Evolutionary conservation across 1,140 invertebrate species (phyloP).

Genomic region (Megalopta genalis): DNA sequence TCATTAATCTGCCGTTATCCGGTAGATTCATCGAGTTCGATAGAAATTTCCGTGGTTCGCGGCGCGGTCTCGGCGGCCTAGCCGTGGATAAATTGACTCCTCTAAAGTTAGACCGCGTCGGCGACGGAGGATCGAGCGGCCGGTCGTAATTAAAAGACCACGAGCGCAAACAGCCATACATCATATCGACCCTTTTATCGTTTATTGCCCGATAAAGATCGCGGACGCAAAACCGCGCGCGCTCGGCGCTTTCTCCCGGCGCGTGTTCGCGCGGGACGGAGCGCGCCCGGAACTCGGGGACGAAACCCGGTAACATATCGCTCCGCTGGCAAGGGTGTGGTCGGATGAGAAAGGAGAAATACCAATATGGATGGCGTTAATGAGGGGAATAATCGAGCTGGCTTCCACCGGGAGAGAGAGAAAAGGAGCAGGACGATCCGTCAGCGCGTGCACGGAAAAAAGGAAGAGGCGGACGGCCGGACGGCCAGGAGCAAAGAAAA

Average conservation of each 20-base stretch:
- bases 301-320: slow-evolving; percentile 42
- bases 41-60: slow-evolving; percentile 60
- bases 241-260: background rate
- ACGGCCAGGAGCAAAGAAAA: background rate
- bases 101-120: slow-evolving; percentile 51
- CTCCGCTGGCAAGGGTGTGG: slow-evolving; percentile 26
- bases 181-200: slow-evolving; percentile 11
- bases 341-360: slow-evolving; percentile 28
- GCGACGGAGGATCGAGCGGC: slow-evolving; percentile 4
- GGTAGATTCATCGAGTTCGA: slow-evolving; percentile 60
- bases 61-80: background rate
- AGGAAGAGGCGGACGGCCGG: background rate
- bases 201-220: slow-evolving; percentile 28
- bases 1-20: slow-evolving; percentile 69
- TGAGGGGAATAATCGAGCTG: slow-evolving; percentile 55
- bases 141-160: slow-evolving; percentile 42
- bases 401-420: slow-evolving; percentile 12
- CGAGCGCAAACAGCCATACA: slow-evolving; percentile 37
- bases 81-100: slow-evolving; percentile 29
- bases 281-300: background rate
- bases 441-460: slow-evolving; percentile 16
- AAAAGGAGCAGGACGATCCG: slow-evolving; percentile 27
- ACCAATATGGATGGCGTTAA: slow-evolving; percentile 49
- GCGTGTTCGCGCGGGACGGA: background rate
- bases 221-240: background rate